These are phyloP conservation scores for Artemia sp. DNA, from an alignment of 2,888 invertebrate genomes.

Conservation along the genomic window DNA sequence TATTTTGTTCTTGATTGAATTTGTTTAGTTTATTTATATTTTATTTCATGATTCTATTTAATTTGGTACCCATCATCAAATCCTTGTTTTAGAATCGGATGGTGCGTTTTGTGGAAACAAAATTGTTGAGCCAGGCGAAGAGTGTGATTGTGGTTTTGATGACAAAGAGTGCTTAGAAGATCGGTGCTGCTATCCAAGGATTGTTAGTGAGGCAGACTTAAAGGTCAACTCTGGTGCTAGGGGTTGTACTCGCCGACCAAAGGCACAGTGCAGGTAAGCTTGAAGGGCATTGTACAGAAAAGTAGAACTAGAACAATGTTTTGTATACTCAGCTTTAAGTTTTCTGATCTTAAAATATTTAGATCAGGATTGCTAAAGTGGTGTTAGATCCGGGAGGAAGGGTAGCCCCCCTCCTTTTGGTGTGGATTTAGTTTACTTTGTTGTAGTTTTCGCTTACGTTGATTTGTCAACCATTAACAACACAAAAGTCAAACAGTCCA, in stretches of 20 bases:
- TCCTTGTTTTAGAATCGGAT: constrained; percentile 37
- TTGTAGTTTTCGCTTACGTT: no score
- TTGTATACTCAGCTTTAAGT: neutral
- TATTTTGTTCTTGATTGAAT: no score
- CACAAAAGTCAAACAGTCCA: no score
- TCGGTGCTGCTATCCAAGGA: constrained; percentile 80
- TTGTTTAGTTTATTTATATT: no score
- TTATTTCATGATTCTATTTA: no score
- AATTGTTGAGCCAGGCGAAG: constrained; percentile 91
- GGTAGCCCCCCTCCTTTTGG: no score
- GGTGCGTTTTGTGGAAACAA: constrained; percentile 99
- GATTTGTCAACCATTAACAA: no score
- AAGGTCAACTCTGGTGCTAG: constrained; percentile 50
- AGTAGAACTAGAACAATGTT: neutral
- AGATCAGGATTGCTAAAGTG: no score
- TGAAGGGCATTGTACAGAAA: neutral
- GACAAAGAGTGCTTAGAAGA: constrained; percentile 67
- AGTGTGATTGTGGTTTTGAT: constrained; percentile 93
- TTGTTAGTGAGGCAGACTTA: constrained; percentile 50
- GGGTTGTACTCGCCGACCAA: constrained; percentile 57
- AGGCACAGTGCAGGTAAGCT: constrained; percentile 58
- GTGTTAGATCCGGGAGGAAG: no score
- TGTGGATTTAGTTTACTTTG: no score
- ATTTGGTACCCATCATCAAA: no score
- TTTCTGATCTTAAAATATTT: no score